Evolutionary conservation across 2,888 invertebrate genomes (phyloP).

Genomic region (Mimumesa dahlbomi): DNA sequence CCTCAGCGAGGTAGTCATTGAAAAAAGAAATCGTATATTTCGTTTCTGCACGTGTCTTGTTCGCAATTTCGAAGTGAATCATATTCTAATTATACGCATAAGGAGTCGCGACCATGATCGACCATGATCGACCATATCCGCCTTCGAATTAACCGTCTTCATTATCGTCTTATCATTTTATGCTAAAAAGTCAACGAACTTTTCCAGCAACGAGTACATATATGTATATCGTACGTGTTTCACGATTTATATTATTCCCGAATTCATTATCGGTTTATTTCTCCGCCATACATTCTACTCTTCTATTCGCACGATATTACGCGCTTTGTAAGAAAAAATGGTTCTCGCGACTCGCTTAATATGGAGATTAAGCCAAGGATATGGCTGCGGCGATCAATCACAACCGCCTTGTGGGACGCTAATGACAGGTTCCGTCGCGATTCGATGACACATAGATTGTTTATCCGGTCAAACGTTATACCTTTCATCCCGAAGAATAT

Average conservation of each 20-base stretch:
- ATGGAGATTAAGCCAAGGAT: constrained; percentile 55
- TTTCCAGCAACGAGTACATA: too few species aligned
- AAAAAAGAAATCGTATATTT: too few species aligned
- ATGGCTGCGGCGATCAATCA: constrained; percentile 45
- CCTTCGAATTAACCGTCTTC: too few species aligned
- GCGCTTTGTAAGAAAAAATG: neutral
- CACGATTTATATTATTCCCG: too few species aligned
- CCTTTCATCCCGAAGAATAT: neutral
- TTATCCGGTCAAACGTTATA: constrained; percentile 8
- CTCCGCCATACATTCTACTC: too few species aligned
- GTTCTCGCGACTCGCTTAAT: constrained; percentile 36
- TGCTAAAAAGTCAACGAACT: too few species aligned
- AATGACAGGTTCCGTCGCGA: constrained; percentile 38
- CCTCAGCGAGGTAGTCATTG: too few species aligned
- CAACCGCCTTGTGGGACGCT: constrained; percentile 50
- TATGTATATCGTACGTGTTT: too few species aligned
- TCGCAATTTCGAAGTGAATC: constrained; percentile 54
- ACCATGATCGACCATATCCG: too few species aligned
- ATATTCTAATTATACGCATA: constrained; percentile 52
- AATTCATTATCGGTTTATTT: too few species aligned
- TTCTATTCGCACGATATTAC: too few species aligned
- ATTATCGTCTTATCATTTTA: too few species aligned
- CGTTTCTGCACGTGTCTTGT: neutral
- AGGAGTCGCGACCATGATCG: constrained; percentile 34
- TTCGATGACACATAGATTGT: constrained; percentile 38